phyloP scores from a whole-genome alignment of 23 tunicate genomes.

The Botrylloides violaceus region DNA sequence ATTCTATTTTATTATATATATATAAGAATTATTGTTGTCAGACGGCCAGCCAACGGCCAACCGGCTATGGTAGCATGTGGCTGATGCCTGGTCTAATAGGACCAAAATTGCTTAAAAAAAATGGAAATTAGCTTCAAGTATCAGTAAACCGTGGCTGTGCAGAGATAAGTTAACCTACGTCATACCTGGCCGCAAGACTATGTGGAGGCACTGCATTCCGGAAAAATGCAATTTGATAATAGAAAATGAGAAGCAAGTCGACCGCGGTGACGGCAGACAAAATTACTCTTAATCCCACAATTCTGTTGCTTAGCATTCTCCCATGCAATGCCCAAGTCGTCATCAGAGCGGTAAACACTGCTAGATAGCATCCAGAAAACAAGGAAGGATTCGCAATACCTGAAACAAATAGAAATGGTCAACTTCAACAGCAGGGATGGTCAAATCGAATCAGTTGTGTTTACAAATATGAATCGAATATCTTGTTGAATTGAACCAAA shows the following conservation, averaged over 20 bases:
- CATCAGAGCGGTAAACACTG: conserved; percentile 41
- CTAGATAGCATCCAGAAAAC: conserved; percentile 55
- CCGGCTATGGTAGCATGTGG: not conserved
- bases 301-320: conserved; percentile 14
- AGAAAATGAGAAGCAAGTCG: conserved; percentile 62
- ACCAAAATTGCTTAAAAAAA: too few relatives aligned
- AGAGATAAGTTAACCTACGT: not conserved
- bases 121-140: too few relatives aligned
- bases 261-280: conserved; percentile 39
- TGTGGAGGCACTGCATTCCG: conserved; percentile 31
- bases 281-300: conserved; percentile 35
- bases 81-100: not conserved
- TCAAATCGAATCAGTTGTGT: too few relatives aligned
- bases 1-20: too few relatives aligned
- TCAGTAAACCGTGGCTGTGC: too few relatives aligned
- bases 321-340: conserved; percentile 61
- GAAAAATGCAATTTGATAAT: conserved; percentile 66
- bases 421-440: too few relatives aligned
- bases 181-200: conserved; percentile 55
- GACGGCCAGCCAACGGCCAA: too few relatives aligned
- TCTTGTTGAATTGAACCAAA: too few relatives aligned
- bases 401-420: conserved; percentile 1
- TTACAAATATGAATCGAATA: too few relatives aligned
- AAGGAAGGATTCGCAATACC: conserved; percentile 82
- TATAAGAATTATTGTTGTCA: too few relatives aligned